Evolutionary conservation across 2,888 invertebrate species (phyloP).

Genomic region (Tenthredo distinguenda): DNA sequence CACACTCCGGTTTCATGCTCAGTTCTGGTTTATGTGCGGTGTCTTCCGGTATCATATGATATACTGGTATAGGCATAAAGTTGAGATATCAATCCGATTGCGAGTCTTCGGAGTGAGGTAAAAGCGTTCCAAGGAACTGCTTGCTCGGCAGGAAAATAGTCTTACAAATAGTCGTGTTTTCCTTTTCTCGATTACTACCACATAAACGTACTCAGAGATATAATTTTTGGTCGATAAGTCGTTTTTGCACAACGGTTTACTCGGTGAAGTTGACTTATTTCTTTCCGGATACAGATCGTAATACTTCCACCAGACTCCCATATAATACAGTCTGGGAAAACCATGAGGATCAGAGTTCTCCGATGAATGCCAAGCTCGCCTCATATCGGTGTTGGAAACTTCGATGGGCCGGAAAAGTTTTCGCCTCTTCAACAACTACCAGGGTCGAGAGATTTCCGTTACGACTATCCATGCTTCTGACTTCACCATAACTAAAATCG

Average conservation of each 20-base stretch:
- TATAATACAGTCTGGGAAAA: background rate
- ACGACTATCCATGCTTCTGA: background rate
- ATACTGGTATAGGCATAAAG: background rate
- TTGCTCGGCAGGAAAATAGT: background rate
- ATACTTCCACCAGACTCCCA: background rate
- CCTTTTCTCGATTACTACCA: background rate
- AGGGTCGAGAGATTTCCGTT: background rate
- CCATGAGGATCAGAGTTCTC: background rate
- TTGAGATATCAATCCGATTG: constrained; percentile 1
- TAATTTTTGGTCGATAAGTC: background rate
- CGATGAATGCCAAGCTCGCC: background rate
- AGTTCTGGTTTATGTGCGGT: background rate
- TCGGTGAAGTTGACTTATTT: background rate
- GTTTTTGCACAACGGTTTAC: background rate
- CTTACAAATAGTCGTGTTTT: background rate
- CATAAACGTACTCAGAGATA: background rate
- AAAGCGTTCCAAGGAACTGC: background rate
- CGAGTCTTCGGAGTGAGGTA: background rate
- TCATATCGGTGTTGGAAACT: background rate
- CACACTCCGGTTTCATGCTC: background rate
- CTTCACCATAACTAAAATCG: background rate
- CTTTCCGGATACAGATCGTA: background rate
- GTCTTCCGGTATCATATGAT: background rate
- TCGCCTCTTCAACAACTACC: background rate
- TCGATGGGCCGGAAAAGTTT: constrained; percentile 25